phyloP scores from a whole-genome alignment of 2,888 invertebrate species.

The Cosmorhoe ocellata region DNA sequence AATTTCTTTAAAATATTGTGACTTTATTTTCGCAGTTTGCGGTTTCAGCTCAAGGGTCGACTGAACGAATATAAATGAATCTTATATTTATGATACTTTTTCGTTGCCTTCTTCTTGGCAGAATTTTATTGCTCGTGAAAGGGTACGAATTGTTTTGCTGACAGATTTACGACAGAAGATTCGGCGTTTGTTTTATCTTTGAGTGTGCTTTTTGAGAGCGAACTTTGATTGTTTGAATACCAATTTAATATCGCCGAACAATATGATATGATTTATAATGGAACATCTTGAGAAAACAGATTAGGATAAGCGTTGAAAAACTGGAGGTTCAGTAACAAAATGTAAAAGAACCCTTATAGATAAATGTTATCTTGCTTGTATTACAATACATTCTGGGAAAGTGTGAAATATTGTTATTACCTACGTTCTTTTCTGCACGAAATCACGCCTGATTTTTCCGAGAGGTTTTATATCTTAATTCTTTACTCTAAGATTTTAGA shows the following conservation, averaged over 20 bases:
- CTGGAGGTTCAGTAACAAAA: slow-evolving; percentile 17
- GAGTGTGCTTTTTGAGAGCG: slow-evolving; percentile 60
- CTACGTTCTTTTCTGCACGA: slow-evolving; percentile 5
- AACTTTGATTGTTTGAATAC: slow-evolving; percentile 54
- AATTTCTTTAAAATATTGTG: slow-evolving; percentile 2
- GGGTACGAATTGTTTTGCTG: slow-evolving; percentile 81
- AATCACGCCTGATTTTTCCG: background rate
- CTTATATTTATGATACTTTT: slow-evolving; percentile 82
- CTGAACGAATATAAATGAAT: slow-evolving; percentile 81
- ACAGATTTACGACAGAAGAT: slow-evolving; percentile 80
- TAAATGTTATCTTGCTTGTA: slow-evolving; percentile 27
- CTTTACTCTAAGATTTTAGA: no score
- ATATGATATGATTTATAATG: slow-evolving; percentile 43
- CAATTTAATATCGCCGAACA: slow-evolving; percentile 45
- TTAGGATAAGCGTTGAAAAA: slow-evolving; percentile 19
- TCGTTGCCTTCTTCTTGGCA: slow-evolving; percentile 73
- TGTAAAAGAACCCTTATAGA: slow-evolving; percentile 26
- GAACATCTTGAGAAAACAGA: slow-evolving; percentile 22
- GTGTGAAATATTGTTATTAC: slow-evolving; percentile 22
- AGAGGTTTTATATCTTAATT: background rate
- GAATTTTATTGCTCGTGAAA: slow-evolving; percentile 81
- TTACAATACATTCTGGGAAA: slow-evolving; percentile 10
- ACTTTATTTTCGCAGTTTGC: slow-evolving; percentile 46
- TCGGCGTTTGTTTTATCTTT: slow-evolving; percentile 77
- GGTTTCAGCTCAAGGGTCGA: slow-evolving; percentile 65